Evolutionary conservation across 2,888 invertebrate genomes (phyloP).

Genomic region (Agrochola litura): DNA sequence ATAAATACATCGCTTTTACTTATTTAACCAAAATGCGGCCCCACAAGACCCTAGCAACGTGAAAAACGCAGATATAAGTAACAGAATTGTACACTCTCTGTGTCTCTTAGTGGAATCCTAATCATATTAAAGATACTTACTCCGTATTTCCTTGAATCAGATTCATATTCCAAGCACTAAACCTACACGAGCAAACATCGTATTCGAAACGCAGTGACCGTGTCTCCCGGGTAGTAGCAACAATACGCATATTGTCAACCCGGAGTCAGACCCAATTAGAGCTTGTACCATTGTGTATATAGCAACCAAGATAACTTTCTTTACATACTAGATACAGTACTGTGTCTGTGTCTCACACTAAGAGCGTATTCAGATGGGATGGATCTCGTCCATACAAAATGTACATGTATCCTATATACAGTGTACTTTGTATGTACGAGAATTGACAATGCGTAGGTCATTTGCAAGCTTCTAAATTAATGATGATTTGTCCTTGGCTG

Average conservation of each 20-base stretch:
- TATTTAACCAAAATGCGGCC: too few relatives aligned
- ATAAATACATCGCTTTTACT: too few relatives aligned
- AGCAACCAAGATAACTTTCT: slow-evolving; percentile 10
- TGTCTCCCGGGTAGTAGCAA: slow-evolving; percentile 5
- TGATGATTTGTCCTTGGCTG: not conserved
- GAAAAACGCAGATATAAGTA: not conserved
- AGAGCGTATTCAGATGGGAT: too few relatives aligned
- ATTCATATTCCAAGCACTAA: slow-evolving; percentile 1
- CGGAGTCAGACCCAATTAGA: slow-evolving; percentile 48
- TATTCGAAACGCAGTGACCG: slow-evolving; percentile 47
- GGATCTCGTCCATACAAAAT: too few relatives aligned
- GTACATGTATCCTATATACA: not conserved
- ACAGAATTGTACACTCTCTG: not conserved
- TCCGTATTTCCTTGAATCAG: not conserved
- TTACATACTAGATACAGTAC: not conserved
- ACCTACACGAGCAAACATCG: slow-evolving; percentile 22
- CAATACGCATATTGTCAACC: slow-evolving; percentile 50
- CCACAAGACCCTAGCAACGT: too few relatives aligned
- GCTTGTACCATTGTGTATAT: slow-evolving; percentile 35
- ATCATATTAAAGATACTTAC: not conserved
- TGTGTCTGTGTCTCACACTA: too few relatives aligned
- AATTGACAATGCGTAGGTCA: slow-evolving; percentile 1
- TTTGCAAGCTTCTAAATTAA: not conserved
- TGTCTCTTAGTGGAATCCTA: not conserved
- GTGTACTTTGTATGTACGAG: not conserved